Conservation (phyloP, 2,113 vertebrate genomes). For the Psilopsiagon aurifrons region DNA sequence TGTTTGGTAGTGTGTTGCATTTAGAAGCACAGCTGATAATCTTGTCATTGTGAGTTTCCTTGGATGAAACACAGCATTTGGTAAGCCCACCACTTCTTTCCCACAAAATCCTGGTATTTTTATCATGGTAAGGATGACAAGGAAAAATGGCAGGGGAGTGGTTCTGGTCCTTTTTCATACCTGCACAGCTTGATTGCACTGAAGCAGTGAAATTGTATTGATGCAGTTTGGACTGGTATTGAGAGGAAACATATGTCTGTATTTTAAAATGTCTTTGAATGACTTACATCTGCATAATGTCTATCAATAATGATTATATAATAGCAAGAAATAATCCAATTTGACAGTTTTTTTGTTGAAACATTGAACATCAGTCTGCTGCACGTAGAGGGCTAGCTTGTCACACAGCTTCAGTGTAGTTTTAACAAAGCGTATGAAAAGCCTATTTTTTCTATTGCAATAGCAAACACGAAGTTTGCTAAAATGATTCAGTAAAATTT, state of each 20-base stretch:
- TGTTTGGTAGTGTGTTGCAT: constrained; percentile 5
- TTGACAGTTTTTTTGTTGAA: constrained; percentile 23
- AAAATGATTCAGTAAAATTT: neutral
- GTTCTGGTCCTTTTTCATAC: constrained; percentile 25
- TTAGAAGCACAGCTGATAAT: constrained; percentile 34
- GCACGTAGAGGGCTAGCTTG: neutral
- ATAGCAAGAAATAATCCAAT: constrained; percentile 28
- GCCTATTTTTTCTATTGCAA: neutral
- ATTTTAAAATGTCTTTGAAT: constrained; percentile 22
- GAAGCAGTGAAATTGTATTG: neutral
- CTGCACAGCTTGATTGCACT: constrained; percentile 5
- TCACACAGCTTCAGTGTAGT: neutral
- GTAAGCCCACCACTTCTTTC: neutral
- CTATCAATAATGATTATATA: constrained; percentile 21
- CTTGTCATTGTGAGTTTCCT: constrained; percentile 43
- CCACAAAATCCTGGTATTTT: constrained; percentile 22
- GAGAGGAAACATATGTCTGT: neutral
- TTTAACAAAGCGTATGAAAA: neutral
- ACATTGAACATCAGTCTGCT: neutral
- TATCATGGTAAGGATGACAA: neutral
- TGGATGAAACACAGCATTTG: constrained; percentile 15
- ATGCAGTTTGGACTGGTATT: neutral
- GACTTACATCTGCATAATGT: constrained; percentile 9
- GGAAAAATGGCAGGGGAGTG: neutral
- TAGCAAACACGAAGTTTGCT: neutral